phyloP scores from a whole-genome alignment of 2,888 invertebrate genomes.

The Apotomis turbidana region DNA sequence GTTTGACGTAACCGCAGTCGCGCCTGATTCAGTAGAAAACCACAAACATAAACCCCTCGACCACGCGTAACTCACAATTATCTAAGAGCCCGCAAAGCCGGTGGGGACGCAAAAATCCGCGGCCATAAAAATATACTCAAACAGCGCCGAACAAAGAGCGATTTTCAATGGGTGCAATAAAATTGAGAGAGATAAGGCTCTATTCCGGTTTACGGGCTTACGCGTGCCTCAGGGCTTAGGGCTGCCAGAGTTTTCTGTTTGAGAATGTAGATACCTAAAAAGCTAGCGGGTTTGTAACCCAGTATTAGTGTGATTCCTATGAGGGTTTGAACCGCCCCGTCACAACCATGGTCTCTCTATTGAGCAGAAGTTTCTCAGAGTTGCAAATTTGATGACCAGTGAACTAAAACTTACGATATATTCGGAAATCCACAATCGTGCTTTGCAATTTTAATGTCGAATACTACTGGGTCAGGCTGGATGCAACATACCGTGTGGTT shows the following conservation, averaged over 20 bases:
- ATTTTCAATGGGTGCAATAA: conserved; percentile 36
- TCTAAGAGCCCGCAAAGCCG: conserved; percentile 13
- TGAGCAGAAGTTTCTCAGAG: too few relatives aligned
- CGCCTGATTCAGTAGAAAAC: not conserved
- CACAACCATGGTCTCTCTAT: too few relatives aligned
- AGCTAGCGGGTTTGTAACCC: too few relatives aligned
- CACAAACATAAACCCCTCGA: not conserved
- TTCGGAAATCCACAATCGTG: too few relatives aligned
- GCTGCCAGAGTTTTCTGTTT: not conserved
- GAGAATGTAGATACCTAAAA: too few relatives aligned
- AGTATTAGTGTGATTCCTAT: too few relatives aligned
- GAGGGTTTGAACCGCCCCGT: too few relatives aligned
- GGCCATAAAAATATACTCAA: conserved; percentile 24
- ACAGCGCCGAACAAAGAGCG: conserved; percentile 19
- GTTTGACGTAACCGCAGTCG: not conserved
- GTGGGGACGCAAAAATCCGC: conserved; percentile 3
- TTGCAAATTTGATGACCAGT: too few relatives aligned
- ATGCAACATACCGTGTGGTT: too few relatives aligned
- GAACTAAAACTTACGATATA: too few relatives aligned
- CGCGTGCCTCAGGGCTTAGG: conserved; percentile 11
- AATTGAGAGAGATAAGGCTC: conserved; percentile 34
- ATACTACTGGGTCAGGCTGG: too few relatives aligned
- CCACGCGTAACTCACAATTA: conserved; percentile 12
- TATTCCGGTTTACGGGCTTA: conserved; percentile 27
- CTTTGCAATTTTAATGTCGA: too few relatives aligned